Evolutionary conservation across 2,797 vertebrate genomes (phyloP).

Genomic region (Anisognathus igniventris): DNA sequence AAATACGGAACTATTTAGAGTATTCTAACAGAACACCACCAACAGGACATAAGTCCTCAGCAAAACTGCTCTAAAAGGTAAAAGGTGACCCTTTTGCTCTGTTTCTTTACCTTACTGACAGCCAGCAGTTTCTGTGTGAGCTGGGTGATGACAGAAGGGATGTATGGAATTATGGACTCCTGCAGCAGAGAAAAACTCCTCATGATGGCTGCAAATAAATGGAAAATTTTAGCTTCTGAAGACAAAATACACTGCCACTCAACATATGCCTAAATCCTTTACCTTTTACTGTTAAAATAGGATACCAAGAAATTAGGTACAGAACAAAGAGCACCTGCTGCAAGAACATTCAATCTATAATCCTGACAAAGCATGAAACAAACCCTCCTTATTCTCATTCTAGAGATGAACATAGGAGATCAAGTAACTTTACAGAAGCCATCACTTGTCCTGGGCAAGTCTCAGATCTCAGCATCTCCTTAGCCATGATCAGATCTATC

Average conservation of each 20-base stretch:
- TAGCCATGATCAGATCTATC: background rate
- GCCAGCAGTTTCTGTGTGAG: constrained; percentile 95
- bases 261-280: background rate
- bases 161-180: constrained; percentile 93
- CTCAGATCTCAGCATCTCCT: background rate
- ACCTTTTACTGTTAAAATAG: background rate
- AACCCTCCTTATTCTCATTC: background rate
- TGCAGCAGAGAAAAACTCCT: constrained; percentile 97
- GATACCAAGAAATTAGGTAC: background rate
- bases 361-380: background rate
- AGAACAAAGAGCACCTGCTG: background rate
- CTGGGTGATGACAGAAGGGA: constrained; percentile 93
- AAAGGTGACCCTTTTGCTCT: background rate
- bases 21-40: background rate
- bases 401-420: background rate
- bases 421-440: background rate
- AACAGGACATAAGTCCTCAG: background rate
- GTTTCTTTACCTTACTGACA: constrained; percentile 91
- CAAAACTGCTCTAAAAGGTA: background rate
- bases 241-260: background rate
- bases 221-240: background rate
- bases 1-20: background rate
- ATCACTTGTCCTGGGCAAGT: background rate
- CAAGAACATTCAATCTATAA: background rate
- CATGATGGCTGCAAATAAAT: constrained; percentile 89